Evolutionary conservation across 2,113 vertebrate species (phyloP).

Genomic region (Saccopteryx bilineata): DNA sequence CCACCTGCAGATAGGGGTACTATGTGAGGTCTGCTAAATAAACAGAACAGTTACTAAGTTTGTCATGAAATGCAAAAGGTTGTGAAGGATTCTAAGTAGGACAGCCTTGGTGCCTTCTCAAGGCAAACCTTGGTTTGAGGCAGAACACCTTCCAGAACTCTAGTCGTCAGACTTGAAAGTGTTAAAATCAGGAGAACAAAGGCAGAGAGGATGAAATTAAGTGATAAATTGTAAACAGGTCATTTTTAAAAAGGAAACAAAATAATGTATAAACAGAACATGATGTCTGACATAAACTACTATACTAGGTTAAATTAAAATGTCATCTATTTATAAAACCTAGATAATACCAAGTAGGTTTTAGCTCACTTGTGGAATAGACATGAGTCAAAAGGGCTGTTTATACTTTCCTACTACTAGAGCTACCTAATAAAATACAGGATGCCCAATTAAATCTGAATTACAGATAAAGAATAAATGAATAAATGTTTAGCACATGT

Average conservation of each 20-base stretch:
- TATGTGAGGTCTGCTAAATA: background rate
- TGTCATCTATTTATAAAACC: conserved; percentile 5
- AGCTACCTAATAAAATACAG: background rate
- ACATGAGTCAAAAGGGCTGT: background rate
- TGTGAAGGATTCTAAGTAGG: background rate
- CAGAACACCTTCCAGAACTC: background rate
- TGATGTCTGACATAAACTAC: background rate
- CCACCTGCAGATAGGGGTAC: background rate
- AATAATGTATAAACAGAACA: conserved; percentile 26
- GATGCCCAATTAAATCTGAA: background rate
- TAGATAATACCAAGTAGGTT: background rate
- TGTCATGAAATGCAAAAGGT: background rate
- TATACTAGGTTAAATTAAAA: background rate
- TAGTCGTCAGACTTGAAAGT: background rate
- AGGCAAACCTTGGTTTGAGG: background rate
- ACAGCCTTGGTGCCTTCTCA: background rate
- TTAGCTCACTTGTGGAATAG: background rate
- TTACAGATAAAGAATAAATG: background rate
- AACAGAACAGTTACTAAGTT: background rate
- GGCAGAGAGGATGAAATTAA: conserved; percentile 10
- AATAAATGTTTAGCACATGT: background rate
- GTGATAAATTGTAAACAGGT: background rate
- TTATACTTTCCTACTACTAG: background rate
- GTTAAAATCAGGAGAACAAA: background rate
- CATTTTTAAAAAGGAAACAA: background rate